These are phyloP conservation scores for Xenopus petersii DNA, from an alignment of 2,797 vertebrate genomes.

Conservation along the genomic window DNA sequence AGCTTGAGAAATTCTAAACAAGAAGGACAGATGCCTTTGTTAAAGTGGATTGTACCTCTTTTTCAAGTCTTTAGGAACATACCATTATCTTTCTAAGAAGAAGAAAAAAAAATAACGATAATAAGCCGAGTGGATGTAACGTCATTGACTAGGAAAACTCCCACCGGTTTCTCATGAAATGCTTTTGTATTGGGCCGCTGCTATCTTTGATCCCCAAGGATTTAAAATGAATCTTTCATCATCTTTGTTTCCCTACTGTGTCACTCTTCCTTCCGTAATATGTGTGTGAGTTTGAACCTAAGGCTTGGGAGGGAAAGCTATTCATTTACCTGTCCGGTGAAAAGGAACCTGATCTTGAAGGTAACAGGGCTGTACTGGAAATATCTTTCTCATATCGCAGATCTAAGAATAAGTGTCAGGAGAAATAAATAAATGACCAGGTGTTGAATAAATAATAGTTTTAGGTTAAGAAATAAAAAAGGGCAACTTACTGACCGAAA, in stretches of 20 bases:
- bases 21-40: conserved; percentile 62
- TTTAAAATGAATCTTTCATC: conserved; percentile 47
- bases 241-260: conserved; percentile 47
- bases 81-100: conserved; percentile 56
- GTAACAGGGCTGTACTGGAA: conserved; percentile 49
- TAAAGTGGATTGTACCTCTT: conserved; percentile 58
- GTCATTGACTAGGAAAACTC: conserved; percentile 2
- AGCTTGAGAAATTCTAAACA: conserved; percentile 64
- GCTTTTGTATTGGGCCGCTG: conserved; percentile 31
- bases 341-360: conserved; percentile 49
- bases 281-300: conserved; percentile 53
- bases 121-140: not conserved
- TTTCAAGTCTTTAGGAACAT: conserved; percentile 58
- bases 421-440: conserved; percentile 11
- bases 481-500: too few species aligned
- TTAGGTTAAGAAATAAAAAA: too few species aligned
- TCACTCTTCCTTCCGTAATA: conserved; percentile 50
- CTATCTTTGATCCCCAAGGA: conserved; percentile 45
- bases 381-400: conserved; percentile 46
- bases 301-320: conserved; percentile 55
- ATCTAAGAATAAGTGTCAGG: conserved; percentile 29
- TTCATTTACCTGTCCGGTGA: conserved; percentile 55
- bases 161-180: conserved; percentile 41
- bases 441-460: conserved; percentile 7
- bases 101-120: conserved; percentile 2